phyloP scores from a whole-genome alignment of 2,113 vertebrate species.

The Taurulus bubalis region DNA sequence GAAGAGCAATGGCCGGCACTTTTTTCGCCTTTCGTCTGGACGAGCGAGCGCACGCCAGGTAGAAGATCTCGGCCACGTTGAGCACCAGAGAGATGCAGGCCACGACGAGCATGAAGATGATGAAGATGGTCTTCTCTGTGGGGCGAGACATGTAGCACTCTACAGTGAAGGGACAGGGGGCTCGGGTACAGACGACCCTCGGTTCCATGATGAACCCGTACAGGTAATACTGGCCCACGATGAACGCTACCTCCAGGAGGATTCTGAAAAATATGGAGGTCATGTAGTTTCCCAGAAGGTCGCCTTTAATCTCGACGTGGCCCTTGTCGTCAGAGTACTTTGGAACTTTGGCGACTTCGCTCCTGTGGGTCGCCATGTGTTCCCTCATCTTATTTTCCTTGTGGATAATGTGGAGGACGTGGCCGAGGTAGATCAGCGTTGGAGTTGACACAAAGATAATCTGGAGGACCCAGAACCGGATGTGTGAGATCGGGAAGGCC shows the following conservation, averaged over 20 bases:
- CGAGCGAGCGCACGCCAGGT: slow-evolving; percentile 77
- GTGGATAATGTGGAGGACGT: slow-evolving; percentile 91
- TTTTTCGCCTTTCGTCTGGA: slow-evolving; percentile 33
- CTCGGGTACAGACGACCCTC: slow-evolving; percentile 86
- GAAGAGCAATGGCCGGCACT: slow-evolving; percentile 9
- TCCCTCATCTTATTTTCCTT: slow-evolving; percentile 90
- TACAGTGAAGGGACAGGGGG: slow-evolving; percentile 93
- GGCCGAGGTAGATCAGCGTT: slow-evolving; percentile 93
- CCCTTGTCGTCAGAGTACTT: slow-evolving; percentile 87
- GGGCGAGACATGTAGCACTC: slow-evolving; percentile 98
- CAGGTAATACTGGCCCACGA: slow-evolving; percentile 93
- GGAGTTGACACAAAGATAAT: slow-evolving; percentile 95
- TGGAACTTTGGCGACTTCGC: slow-evolving; percentile 62
- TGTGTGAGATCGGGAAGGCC: slow-evolving; percentile 96
- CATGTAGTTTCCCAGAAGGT: slow-evolving; percentile 91
- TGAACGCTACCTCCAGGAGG: slow-evolving; percentile 91
- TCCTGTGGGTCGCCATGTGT: slow-evolving; percentile 46
- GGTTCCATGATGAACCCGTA: slow-evolving; percentile 93
- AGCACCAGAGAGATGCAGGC: slow-evolving; percentile 91
- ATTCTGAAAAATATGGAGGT: slow-evolving; percentile 92
- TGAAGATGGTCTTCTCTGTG: slow-evolving; percentile 97
- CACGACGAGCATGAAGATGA: slow-evolving; percentile 85
- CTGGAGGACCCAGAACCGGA: slow-evolving; percentile 97
- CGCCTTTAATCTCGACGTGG: slow-evolving; percentile 88
- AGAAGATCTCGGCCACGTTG: slow-evolving; percentile 93